These are phyloP conservation scores for Habropoda laboriosa DNA, from an alignment of 1,140 invertebrate species.

Conservation along the genomic window DNA sequence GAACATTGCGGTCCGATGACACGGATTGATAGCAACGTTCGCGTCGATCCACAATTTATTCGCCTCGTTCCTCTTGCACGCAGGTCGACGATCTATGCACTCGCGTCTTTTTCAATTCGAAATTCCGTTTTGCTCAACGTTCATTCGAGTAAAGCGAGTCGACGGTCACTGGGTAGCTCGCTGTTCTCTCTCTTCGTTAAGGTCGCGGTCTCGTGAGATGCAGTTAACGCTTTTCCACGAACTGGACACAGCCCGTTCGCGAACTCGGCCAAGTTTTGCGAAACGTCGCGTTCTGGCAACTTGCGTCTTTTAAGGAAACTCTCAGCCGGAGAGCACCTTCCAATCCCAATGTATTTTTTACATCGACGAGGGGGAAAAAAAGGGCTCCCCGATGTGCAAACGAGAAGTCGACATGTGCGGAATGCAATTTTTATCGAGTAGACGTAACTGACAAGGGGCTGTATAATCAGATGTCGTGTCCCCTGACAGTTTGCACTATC, in stretches of 20 bases:
- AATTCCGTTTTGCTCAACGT: no score
- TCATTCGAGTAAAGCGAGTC: background rate
- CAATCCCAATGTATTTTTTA: no score
- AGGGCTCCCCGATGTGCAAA: no score
- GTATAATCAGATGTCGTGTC: constrained; percentile 11
- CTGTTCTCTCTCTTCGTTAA: constrained; percentile 54
- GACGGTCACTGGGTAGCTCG: no score
- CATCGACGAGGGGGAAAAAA: no score
- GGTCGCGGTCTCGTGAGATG: constrained; percentile 62
- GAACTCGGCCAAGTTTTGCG: constrained; percentile 42
- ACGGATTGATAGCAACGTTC: constrained; percentile 15
- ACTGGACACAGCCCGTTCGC: constrained; percentile 55
- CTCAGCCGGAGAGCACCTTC: background rate
- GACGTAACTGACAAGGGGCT: background rate
- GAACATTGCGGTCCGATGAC: constrained; percentile 34
- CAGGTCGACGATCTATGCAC: background rate
- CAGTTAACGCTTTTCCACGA: constrained; percentile 62
- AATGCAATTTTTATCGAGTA: background rate
- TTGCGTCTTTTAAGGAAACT: constrained; percentile 7
- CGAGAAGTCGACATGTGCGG: no score
- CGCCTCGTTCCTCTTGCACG: background rate
- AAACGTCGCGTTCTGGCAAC: constrained; percentile 9
- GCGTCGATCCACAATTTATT: background rate
- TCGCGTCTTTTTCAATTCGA: background rate
- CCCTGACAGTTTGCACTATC: background rate